phyloP scores from a whole-genome alignment of 2,797 vertebrate genomes.

The Fundulus diaphanus region DNA sequence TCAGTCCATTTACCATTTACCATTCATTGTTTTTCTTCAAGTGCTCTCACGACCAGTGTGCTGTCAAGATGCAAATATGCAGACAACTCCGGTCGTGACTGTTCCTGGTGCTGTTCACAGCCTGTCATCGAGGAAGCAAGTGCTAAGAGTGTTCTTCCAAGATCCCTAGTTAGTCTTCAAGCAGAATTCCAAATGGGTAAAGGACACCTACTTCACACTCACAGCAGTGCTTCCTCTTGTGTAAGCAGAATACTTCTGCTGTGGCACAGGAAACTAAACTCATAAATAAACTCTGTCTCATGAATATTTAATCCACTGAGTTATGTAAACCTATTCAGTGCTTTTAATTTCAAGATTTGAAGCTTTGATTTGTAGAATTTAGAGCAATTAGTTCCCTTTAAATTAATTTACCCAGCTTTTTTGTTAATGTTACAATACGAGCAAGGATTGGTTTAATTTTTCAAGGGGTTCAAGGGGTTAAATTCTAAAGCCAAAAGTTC shows the following conservation, averaged over 20 bases:
- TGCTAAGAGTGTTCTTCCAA: background rate
- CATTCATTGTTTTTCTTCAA: background rate
- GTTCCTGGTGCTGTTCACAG: slow-evolving; percentile 1
- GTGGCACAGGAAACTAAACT: slow-evolving; percentile 11
- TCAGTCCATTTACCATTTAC: too few relatives aligned
- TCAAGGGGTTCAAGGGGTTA: background rate
- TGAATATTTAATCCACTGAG: slow-evolving; percentile 6
- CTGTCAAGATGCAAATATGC: background rate
- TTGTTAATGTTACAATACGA: background rate
- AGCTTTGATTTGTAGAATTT: background rate
- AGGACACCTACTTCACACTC: background rate
- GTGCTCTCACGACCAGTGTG: background rate
- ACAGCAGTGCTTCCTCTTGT: slow-evolving; percentile 6
- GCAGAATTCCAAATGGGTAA: slow-evolving; percentile 12
- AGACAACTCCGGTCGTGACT: background rate
- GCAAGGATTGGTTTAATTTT: background rate
- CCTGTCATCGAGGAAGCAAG: background rate
- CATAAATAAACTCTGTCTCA: slow-evolving; percentile 21
- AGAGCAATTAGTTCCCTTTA: background rate
- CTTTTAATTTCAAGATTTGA: background rate
- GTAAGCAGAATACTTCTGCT: background rate
- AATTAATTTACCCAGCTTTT: background rate
- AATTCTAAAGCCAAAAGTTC: background rate
- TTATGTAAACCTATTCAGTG: slow-evolving; percentile 15
- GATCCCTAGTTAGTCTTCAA: slow-evolving; percentile 3